Evolutionary conservation across 2,797 vertebrate genomes (phyloP), one percentile per base, ranked within the genome.

Genomic region (Clarias fuscus): DNA sequence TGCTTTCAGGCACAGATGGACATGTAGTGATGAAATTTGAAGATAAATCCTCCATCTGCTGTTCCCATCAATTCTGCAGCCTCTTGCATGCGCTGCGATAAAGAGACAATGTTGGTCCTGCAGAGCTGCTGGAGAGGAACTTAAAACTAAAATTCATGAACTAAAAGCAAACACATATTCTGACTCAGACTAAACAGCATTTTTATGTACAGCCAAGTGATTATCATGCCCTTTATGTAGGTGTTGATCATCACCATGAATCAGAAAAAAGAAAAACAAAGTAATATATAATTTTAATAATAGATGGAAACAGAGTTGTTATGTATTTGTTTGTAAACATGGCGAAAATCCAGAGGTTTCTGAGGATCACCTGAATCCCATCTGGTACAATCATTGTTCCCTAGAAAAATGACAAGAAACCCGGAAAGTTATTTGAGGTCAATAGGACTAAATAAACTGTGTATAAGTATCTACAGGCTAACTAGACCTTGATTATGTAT

Each of bases 41-140:
- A 76, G 90, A 91, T 86, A 87, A 89, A 88, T 70, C 83, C 83
- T 79, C 68, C 65, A 86, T 84, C 86, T 86, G 89, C 85, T 70
- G 82, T 86, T 90, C 61, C 83, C 79, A 90, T 90, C 86, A 79
- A 90, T 86, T 61, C 81, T 62, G 67, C 75, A 79, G 80, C 82
- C 30, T 27, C 83, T 88, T 87, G 89, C 80, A 73, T 67, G 77
- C 43, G 70, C 82, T 33, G 80, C 67, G 91, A 92, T 92, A 91
- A 90, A 86, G 72, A 84, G 84, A 84, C 87, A 86, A 71, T 58
- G 30, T 64, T 81, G 75, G 86, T 65, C 79, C 84, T 87, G 85
- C 84, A 61, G 88, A 85, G 83, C 43, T 33, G 83, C 83, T 67
- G 70, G 86, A 90, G 88, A 90, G 88, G 87, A 87, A 87, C 87